Percentiles rank a stretch among this genome's conserved stretches.
These are phyloP conservation scores for Allacma fusca DNA, from an alignment of 2,888 invertebrate species.

Conservation along the genomic window DNA sequence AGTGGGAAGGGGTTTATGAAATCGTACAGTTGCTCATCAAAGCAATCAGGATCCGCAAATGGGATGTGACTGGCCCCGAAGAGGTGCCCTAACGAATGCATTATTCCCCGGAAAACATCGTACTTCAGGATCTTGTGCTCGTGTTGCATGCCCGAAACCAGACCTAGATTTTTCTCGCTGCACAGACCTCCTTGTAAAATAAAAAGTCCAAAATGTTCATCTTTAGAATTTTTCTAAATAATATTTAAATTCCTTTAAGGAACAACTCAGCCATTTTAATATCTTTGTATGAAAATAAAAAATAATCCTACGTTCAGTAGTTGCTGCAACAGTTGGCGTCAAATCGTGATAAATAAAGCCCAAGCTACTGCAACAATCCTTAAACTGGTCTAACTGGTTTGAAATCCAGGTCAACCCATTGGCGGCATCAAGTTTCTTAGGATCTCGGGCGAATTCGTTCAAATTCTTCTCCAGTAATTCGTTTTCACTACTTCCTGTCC, in stretches of 20 bases:
- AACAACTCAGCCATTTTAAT: too few species aligned
- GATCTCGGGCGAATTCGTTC: too few species aligned
- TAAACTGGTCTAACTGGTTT: too few species aligned
- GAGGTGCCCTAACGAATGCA: conserved; percentile 50
- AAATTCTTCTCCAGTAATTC: too few species aligned
- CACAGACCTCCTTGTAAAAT: not conserved
- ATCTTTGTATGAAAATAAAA: too few species aligned
- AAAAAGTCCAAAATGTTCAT: too few species aligned
- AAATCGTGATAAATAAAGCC: conserved; percentile 49
- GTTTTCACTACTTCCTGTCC: too few species aligned
- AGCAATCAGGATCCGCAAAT: conserved; percentile 4
- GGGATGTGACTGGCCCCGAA: conserved; percentile 49
- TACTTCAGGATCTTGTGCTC: conserved; percentile 47
- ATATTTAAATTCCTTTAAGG: not conserved
- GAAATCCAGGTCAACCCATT: too few species aligned
- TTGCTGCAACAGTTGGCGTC: conserved; percentile 44
- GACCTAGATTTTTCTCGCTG: not conserved
- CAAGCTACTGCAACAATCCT: conserved; percentile 46
- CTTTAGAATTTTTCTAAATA: not conserved
- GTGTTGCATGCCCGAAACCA: not conserved
- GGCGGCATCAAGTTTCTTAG: too few species aligned
- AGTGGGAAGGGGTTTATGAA: conserved; percentile 49
- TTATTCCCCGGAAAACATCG: conserved; percentile 48
- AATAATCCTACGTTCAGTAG: conserved; percentile 37
- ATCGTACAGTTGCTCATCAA: not conserved